Conservation (phyloP, 2,888 invertebrate genomes). For the Odontothrips loti region DNA sequence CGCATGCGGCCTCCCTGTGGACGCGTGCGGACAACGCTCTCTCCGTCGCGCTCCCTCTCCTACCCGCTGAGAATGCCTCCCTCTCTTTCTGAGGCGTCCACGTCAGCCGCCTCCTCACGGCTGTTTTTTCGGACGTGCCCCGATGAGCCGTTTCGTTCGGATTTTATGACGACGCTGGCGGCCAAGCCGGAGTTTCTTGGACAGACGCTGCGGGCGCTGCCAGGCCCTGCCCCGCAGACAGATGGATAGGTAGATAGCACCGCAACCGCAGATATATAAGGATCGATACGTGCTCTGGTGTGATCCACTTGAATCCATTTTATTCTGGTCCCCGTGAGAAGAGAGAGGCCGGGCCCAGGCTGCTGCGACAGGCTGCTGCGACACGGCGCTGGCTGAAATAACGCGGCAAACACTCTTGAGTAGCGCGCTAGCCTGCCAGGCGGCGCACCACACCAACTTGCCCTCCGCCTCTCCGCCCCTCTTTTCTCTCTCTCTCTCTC, state of each 20-base stretch:
- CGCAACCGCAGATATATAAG: no score
- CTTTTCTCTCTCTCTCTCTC: no score
- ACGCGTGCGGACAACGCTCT: not conserved
- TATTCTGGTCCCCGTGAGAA: no score
- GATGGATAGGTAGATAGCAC: not conserved
- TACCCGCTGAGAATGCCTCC: not conserved
- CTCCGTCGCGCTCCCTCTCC: not conserved
- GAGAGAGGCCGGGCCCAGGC: no score
- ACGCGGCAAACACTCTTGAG: no score
- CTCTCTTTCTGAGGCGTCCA: not conserved
- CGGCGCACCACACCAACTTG: no score
- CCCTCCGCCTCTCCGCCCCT: no score
- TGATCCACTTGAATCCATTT: no score
- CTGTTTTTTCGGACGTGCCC: not conserved
- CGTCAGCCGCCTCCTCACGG: not conserved
- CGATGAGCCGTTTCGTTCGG: not conserved
- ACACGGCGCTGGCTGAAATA: no score
- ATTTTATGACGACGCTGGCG: not conserved
- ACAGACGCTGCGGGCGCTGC: not conserved
- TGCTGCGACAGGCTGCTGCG: no score
- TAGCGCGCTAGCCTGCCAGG: no score
- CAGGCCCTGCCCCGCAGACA: not conserved
- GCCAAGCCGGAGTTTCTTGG: no score
- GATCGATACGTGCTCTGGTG: not conserved
- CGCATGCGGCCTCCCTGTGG: not conserved